Percentiles rank a stretch among this genome's conserved stretches.
Evolutionary conservation across 37 sponge, comb jelly and placozoan genomes (phyloP).

Genomic region (Lycopodina hypogea): DNA sequence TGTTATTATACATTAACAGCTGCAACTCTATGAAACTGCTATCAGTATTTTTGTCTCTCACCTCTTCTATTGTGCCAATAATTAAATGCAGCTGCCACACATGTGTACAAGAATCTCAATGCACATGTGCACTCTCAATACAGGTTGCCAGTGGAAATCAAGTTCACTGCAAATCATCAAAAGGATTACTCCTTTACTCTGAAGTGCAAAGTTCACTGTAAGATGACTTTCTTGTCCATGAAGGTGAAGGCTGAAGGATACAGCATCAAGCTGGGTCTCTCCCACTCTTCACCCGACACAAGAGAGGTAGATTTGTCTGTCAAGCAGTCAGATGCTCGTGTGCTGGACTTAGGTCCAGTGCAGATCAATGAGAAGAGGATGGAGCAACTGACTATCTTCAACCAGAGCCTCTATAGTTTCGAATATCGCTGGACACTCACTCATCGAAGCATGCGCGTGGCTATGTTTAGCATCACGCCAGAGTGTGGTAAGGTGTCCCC

Average conservation of each 20-base stretch:
- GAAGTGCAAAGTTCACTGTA: constrained; percentile 72
- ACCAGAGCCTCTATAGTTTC: constrained; percentile 70
- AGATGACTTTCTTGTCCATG: constrained; percentile 70
- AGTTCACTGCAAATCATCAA: constrained; percentile 70
- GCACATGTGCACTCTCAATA: not conserved
- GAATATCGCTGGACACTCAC: constrained; percentile 73
- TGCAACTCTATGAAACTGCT: too few relatives aligned
- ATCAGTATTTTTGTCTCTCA: too few relatives aligned
- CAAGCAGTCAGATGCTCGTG: constrained; percentile 19
- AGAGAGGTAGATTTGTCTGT: constrained; percentile 20
- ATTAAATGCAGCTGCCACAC: too few relatives aligned
- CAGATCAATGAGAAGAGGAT: constrained; percentile 82
- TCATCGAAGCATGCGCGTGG: not conserved
- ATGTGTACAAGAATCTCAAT: too few relatives aligned
- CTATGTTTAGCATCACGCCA: constrained; percentile 61
- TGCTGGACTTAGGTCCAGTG: constrained; percentile 67
- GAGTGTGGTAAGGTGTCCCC: constrained; percentile 59
- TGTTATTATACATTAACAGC: too few relatives aligned
- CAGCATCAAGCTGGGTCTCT: constrained; percentile 52
- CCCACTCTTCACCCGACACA: constrained; percentile 33
- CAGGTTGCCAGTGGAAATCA: constrained; percentile 74
- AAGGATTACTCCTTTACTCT: constrained; percentile 81
- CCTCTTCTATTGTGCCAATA: too few relatives aligned
- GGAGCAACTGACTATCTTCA: constrained; percentile 62
- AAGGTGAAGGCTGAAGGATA: constrained; percentile 96